Base-by-base conservation (phyloP, 2,888 invertebrate species). In the Teleiodes luculella region DNA sequence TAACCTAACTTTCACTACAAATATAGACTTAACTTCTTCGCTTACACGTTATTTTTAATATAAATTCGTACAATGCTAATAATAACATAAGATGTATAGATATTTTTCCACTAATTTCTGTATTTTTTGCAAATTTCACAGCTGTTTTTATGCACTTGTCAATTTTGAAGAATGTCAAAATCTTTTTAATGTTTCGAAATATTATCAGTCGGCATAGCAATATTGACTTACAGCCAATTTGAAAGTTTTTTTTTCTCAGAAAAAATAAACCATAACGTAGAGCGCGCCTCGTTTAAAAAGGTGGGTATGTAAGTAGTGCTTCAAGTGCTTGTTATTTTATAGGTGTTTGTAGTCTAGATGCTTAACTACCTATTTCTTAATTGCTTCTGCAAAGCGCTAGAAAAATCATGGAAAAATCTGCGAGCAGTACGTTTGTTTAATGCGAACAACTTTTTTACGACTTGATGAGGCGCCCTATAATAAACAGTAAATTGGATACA, bases 131-230 rank as follows among this genome's bases (percentile, higher is more conserved):
- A 39, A 60, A 62, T 52, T 63, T 58, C 57, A 65, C 74, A 71
- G 69, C 70, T 81, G 76, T 80, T 81, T 78, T 73, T 72, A 64
- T 60, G 74, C 58, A 86, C 86, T 87, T 86, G 86, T 84, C 85
- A 87, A 87, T 87, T 87, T 87, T 47, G 66, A 56, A 14, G 24
- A 45, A 41, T 31, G 52, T 54, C 57, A 54, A 52, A 53, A 46
- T 24, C 43, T 30, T 31, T 46, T 46, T 16, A 46, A 46, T 8
- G 3, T 6, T 31, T 30, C 16, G 30, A 31, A 13, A 16, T n/a
- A 14, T 31, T n/a, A n/a, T n/a, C n/a, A n/a, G n/a, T 1, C 14
- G 14, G 10, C 16, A 20, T 4, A 31, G 30, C 14, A 16, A 7
- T 30, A 11, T 8, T 31, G 24, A 6, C 16, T 31, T 16, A 46